Evolutionary conservation across 2,888 invertebrate species (phyloP).

Genomic region (Malthinus flaveolus): DNA sequence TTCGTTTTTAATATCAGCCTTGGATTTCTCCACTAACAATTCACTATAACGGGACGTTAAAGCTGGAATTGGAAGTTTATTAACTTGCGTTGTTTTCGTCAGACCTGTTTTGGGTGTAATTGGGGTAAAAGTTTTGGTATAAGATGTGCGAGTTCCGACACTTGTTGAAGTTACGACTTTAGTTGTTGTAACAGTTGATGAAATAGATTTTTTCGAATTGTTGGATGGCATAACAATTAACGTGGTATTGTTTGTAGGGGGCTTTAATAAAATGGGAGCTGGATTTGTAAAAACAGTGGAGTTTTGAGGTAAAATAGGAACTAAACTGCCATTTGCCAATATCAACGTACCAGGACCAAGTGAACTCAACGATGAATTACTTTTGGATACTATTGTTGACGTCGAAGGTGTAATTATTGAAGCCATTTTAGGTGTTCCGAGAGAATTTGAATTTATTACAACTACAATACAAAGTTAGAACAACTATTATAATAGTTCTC

Average conservation of each 20-base stretch:
- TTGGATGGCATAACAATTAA: slow-evolving; percentile 29
- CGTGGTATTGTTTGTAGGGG: slow-evolving; percentile 32
- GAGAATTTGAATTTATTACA: slow-evolving; percentile 42
- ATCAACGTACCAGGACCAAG: slow-evolving; percentile 52
- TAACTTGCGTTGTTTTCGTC: slow-evolving; percentile 51
- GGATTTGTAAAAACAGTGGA: slow-evolving; percentile 38
- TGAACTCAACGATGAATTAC: slow-evolving; percentile 36
- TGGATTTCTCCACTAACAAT: neutral
- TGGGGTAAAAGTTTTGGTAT: slow-evolving; percentile 8
- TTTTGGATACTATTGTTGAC: slow-evolving; percentile 27
- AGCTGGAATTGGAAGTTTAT: slow-evolving; percentile 54
- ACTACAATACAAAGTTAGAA: slow-evolving; percentile 35
- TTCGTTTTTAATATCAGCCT: neutral
- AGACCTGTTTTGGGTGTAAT: slow-evolving; percentile 38
- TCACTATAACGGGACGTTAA: slow-evolving; percentile 44
- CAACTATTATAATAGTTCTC: neutral
- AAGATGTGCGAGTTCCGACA: slow-evolving; percentile 12
- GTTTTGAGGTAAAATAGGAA: slow-evolving; percentile 46
- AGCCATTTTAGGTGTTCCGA: slow-evolving; percentile 44
- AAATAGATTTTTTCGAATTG: slow-evolving; percentile 22
- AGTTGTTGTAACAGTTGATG: slow-evolving; percentile 20
- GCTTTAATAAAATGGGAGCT: slow-evolving; percentile 34
- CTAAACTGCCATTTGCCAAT: slow-evolving; percentile 49
- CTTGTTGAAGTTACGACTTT: slow-evolving; percentile 15
- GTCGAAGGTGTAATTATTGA: slow-evolving; percentile 39